Conservation (phyloP, 1,140 invertebrate species). For the Plutomurus gul region DNA sequence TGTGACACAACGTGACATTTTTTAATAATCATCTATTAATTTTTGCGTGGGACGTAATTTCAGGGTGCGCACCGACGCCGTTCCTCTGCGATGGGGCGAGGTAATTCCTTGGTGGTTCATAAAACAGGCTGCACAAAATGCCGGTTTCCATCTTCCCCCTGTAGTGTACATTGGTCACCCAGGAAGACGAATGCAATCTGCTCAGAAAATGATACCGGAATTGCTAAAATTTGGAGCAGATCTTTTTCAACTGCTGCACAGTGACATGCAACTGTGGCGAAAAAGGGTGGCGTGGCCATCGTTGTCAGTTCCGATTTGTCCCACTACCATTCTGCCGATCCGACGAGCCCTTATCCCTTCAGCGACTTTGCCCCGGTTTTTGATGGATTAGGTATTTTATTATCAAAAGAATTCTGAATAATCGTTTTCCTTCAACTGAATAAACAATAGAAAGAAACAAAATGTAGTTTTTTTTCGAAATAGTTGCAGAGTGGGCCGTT, state of each 20-base stretch:
- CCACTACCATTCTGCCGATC: slow-evolving; percentile 32
- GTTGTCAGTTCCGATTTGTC: slow-evolving; percentile 31
- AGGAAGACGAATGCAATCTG: neutral
- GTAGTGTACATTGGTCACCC: slow-evolving; percentile 38
- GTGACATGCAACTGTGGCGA: neutral
- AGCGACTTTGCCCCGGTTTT: neutral
- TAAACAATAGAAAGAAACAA: too few species aligned
- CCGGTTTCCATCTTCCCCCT: neutral
- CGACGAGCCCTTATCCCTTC: slow-evolving; percentile 34
- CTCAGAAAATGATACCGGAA: neutral
- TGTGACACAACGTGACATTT: too few species aligned
- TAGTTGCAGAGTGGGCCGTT: slow-evolving; percentile 30
- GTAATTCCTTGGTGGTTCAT: slow-evolving; percentile 48
- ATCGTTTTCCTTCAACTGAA: too few species aligned
- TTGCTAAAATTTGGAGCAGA: slow-evolving; percentile 27
- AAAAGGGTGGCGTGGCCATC: slow-evolving; percentile 35
- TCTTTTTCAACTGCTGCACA: neutral
- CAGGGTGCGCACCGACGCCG: neutral
- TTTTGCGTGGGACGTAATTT: too few species aligned
- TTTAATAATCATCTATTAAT: too few species aligned
- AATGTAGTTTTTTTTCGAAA: too few species aligned
- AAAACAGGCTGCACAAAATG: slow-evolving; percentile 22
- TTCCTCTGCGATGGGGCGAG: slow-evolving; percentile 41
- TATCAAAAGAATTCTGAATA: too few species aligned
- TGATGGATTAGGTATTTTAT: too few species aligned